Percentiles rank a stretch among this genome's conserved stretches.
These are phyloP conservation scores for Mythimna impura DNA, from an alignment of 2,888 invertebrate genomes.

Conservation along the genomic window DNA sequence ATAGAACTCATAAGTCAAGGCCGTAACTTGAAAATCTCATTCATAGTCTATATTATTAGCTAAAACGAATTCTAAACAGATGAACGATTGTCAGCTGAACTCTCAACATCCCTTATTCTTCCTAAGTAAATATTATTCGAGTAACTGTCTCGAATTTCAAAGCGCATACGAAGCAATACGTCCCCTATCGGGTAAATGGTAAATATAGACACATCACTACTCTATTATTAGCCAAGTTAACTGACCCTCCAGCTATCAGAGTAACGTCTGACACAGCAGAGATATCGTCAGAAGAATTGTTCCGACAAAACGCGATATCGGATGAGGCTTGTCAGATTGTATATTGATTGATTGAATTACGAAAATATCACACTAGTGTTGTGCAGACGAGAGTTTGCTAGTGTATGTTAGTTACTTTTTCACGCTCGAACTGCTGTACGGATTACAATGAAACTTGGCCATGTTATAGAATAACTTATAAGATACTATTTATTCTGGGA, in stretches of 20 bases:
- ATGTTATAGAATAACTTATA: too few species aligned
- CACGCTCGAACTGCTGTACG: not conserved
- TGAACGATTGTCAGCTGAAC: too few species aligned
- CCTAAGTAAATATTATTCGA: constrained; percentile 42
- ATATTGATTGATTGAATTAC: constrained; percentile 11
- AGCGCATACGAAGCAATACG: constrained; percentile 43
- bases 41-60: too few species aligned
- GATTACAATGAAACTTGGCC: too few species aligned
- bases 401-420: not conserved
- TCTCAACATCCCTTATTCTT: not conserved
- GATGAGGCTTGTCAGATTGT: constrained; percentile 6
- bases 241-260: constrained; percentile 66
- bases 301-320: constrained; percentile 3
- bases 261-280: constrained; percentile 14
- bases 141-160: constrained; percentile 58
- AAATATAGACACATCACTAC: constrained; percentile 58
- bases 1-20: too few species aligned
- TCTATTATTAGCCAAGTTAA: constrained; percentile 66
- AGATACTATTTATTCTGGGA: too few species aligned
- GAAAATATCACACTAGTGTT: not conserved
- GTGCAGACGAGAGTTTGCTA: not conserved
- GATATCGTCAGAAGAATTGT: constrained; percentile 29
- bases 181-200: constrained; percentile 48
- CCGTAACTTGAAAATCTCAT: too few species aligned
- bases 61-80: too few species aligned